Conservation (phyloP, 1,140 invertebrate genomes). For the Drosophila nasuta region DNA sequence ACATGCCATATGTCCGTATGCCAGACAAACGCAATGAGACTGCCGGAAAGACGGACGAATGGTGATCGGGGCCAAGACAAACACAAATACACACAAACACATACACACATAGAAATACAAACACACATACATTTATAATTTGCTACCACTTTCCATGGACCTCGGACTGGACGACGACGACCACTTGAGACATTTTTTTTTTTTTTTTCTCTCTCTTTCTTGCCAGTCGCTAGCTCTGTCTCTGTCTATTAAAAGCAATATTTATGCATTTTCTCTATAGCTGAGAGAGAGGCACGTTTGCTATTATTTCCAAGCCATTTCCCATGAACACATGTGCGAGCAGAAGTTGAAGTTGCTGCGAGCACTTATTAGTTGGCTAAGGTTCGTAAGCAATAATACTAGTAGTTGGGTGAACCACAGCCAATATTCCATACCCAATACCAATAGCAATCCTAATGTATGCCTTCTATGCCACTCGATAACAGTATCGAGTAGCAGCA, state of each 20-base stretch:
- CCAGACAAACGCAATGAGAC: background rate
- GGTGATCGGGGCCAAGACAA: slow-evolving; percentile 53
- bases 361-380: slow-evolving; percentile 61
- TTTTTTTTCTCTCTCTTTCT: background rate
- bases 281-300: slow-evolving; percentile 71
- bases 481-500: slow-evolving; percentile 29
- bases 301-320: slow-evolving; percentile 82
- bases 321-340: slow-evolving; percentile 69
- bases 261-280: slow-evolving; percentile 73
- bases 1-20: slow-evolving; percentile 42
- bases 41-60: slow-evolving; percentile 4
- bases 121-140: slow-evolving; percentile 11
- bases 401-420: slow-evolving; percentile 16
- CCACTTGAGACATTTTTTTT: slow-evolving; percentile 74
- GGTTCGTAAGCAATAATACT: slow-evolving; percentile 43
- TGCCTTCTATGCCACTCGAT: slow-evolving; percentile 53
- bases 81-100: slow-evolving; percentile 46
- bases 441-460: slow-evolving; percentile 31
- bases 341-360: slow-evolving; percentile 5
- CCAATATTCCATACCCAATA: slow-evolving; percentile 22
- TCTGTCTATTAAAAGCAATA: slow-evolving; percentile 74
- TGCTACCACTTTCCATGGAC: slow-evolving; percentile 63
- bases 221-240: background rate
- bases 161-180: slow-evolving; percentile 45
- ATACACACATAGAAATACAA: slow-evolving; percentile 15